phyloP scores from a whole-genome alignment of 2,113 vertebrate genomes.

The Empidonax alnorum region DNA sequence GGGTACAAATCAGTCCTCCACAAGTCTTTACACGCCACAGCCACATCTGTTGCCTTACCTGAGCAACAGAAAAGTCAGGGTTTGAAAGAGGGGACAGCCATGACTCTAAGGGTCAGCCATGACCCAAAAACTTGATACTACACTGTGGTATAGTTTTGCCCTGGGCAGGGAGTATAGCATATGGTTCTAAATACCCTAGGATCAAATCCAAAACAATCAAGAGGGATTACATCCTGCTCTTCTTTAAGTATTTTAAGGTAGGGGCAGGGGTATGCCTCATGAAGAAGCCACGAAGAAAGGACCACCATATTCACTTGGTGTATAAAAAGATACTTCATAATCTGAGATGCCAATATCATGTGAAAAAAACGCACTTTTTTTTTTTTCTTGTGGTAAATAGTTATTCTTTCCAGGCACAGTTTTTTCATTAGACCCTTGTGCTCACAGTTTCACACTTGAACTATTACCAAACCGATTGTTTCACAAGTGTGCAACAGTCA shows the following conservation, averaged over 20 bases:
- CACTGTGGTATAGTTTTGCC: background rate
- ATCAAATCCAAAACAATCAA: background rate
- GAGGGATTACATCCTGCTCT: background rate
- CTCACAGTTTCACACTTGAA: background rate
- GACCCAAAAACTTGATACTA: background rate
- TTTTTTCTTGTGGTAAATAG: background rate
- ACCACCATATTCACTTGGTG: background rate
- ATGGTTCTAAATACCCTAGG: background rate
- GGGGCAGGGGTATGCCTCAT: accelerated
- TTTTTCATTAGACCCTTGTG: background rate
- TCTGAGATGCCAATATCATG: background rate
- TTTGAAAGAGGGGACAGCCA: background rate
- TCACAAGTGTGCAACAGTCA: background rate
- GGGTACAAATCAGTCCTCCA: background rate
- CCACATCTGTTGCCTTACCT: background rate
- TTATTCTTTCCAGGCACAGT: background rate
- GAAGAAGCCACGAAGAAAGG: background rate
- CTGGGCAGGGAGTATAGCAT: background rate
- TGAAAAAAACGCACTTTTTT: background rate
- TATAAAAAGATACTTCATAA: background rate
- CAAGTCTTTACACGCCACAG: background rate
- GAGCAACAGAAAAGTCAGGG: background rate
- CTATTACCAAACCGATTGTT: background rate
- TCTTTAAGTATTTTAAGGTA: background rate
- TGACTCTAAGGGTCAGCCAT: background rate